Conservation (phyloP, 2,888 invertebrate species). For the Orthosia incerta region DNA sequence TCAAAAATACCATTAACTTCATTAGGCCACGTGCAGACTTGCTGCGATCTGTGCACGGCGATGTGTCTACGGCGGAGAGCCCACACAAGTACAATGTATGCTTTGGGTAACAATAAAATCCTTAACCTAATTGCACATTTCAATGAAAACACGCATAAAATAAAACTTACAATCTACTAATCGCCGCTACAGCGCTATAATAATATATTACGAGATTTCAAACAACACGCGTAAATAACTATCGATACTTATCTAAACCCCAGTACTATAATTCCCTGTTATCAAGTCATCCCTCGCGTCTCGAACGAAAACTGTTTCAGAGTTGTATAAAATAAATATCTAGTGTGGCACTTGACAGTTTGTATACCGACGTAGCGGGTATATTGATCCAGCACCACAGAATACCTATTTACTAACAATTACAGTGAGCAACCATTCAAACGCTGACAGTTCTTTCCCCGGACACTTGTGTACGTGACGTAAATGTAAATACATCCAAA, state of each 20-base stretch:
- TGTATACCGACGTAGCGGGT: slow-evolving; percentile 71
- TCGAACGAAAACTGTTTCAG: slow-evolving; percentile 73
- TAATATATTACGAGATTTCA: slow-evolving; percentile 91
- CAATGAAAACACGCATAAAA: slow-evolving; percentile 86
- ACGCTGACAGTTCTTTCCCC: slow-evolving; percentile 79
- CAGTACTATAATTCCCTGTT: slow-evolving; percentile 85
- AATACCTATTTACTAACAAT: slow-evolving; percentile 84
- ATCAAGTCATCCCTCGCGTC: slow-evolving; percentile 73
- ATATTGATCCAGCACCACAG: slow-evolving; percentile 84
- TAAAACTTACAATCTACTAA: slow-evolving; percentile 83
- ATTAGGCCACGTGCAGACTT: slow-evolving; percentile 56
- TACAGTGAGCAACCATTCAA: slow-evolving; percentile 90
- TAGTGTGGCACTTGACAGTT: slow-evolving; percentile 86
- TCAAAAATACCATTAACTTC: slow-evolving; percentile 60
- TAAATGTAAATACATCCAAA: slow-evolving; percentile 89
- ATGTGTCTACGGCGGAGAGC: slow-evolving; percentile 64
- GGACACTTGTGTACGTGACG: slow-evolving; percentile 72
- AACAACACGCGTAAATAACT: slow-evolving; percentile 87
- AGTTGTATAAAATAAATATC: slow-evolving; percentile 84
- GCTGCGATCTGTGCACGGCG: slow-evolving; percentile 38
- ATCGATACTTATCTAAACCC: slow-evolving; percentile 84
- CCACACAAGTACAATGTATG: slow-evolving; percentile 80
- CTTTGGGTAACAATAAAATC: slow-evolving; percentile 88
- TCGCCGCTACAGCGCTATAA: slow-evolving; percentile 81
- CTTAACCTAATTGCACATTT: slow-evolving; percentile 88